Percentiles rank a stretch among this genome's conserved stretches.
Evolutionary conservation across 2,888 invertebrate genomes (phyloP).

Genomic region (Ephialtes manifestator): DNA sequence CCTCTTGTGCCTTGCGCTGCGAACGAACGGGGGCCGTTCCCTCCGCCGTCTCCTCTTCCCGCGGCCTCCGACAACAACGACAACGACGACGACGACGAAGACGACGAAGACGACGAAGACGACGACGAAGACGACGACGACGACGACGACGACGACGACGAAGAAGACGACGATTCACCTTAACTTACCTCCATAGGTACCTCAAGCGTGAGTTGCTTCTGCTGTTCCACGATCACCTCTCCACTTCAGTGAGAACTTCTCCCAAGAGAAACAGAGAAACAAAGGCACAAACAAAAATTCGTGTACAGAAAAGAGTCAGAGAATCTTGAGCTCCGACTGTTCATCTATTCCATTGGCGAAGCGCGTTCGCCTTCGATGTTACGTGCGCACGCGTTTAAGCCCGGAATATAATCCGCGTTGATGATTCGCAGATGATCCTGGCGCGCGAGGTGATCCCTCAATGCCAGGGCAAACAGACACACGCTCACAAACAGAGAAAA

Average conservation of each 20-base stretch:
- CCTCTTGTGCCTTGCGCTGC: conserved; percentile 78
- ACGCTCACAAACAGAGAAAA: conserved; percentile 21
- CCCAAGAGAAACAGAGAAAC: conserved; percentile 5
- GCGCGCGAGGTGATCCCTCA: conserved; percentile 50
- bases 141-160: conserved; percentile 30
- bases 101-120: conserved; percentile 30
- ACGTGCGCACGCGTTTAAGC: not conserved
- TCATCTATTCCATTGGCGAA: conserved; percentile 7
- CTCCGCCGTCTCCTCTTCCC: conserved; percentile 70
- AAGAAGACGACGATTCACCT: conserved; percentile 61
- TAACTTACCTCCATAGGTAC: conserved; percentile 66
- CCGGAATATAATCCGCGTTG: conserved; percentile 26
- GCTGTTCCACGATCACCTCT: conserved; percentile 17
- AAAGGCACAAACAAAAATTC: not conserved
- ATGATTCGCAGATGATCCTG: conserved; percentile 38
- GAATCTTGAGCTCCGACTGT: not conserved
- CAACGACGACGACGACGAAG: conserved; percentile 28
- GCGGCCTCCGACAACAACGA: conserved; percentile 42
- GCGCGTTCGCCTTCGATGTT: conserved; percentile 5
- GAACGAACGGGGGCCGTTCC: conserved; percentile 55
- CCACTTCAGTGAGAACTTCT: conserved; percentile 25
- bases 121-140: conserved; percentile 26
- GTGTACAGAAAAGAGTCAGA: not conserved
- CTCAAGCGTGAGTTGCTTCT: conserved; percentile 45
- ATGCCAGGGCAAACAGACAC: conserved; percentile 45